phyloP scores from a whole-genome alignment of 2,888 invertebrate genomes.

The Parthenolecanium corni region DNA sequence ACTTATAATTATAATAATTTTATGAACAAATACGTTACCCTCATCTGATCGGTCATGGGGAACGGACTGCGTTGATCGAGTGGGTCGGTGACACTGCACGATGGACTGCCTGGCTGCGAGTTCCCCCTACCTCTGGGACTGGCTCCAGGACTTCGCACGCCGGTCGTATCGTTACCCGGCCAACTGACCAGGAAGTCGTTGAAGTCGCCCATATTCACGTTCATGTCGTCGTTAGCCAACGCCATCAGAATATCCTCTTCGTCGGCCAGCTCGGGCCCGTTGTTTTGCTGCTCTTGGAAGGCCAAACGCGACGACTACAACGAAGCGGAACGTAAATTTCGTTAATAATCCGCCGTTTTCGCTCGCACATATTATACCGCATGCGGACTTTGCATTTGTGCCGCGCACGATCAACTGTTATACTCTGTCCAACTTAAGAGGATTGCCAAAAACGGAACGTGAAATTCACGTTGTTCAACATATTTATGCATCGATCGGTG shows the following conservation, averaged over 20 bases:
- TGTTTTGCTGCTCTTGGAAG: conserved; percentile 56
- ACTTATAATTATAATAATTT: too few relatives aligned
- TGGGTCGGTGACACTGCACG: conserved; percentile 41
- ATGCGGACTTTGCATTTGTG: background rate
- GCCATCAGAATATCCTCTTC: conserved; percentile 54
- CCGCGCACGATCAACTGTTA: background rate
- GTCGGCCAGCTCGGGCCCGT: conserved; percentile 54
- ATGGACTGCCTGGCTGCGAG: conserved; percentile 42
- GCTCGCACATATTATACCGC: background rate
- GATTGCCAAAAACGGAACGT: too few relatives aligned
- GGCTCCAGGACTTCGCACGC: conserved; percentile 42
- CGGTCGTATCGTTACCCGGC: conserved; percentile 50
- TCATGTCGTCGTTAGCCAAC: conserved; percentile 48
- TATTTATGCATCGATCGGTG: background rate
- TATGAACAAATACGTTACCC: conserved; percentile 40
- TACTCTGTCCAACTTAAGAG: background rate
- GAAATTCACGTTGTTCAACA: background rate
- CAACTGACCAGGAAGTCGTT: conserved; percentile 65
- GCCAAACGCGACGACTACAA: conserved; percentile 57
- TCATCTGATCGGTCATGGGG: conserved; percentile 39
- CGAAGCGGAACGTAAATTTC: background rate
- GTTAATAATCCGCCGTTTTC: background rate
- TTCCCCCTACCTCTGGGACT: conserved; percentile 36
- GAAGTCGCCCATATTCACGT: conserved; percentile 60
- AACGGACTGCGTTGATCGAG: conserved; percentile 44